Conservation (phyloP, 2,797 vertebrate genomes). For the Myotis myotis region DNA sequence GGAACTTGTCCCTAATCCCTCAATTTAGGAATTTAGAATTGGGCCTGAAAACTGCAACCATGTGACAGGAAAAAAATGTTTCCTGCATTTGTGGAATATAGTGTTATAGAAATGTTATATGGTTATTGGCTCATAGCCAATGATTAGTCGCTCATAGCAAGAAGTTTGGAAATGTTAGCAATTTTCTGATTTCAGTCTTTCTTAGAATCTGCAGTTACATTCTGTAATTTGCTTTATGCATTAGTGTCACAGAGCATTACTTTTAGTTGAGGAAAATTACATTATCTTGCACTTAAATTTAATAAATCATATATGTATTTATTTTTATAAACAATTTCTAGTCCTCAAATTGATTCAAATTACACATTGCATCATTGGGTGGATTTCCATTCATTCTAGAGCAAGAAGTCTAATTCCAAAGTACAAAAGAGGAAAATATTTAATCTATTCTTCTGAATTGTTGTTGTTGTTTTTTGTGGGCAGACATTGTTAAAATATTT, state of each 20-base stretch:
- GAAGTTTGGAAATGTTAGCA: neutral
- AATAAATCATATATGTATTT: neutral
- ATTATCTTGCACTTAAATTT: neutral
- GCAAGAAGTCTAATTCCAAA: neutral
- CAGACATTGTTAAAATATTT: neutral
- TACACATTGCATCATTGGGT: neutral
- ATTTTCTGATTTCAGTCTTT: neutral
- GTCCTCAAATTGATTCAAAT: neutral
- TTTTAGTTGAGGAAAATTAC: neutral
- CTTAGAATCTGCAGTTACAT: neutral
- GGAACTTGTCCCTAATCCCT: neutral
- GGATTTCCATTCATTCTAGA: slow-evolving; percentile 29
- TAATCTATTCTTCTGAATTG: neutral
- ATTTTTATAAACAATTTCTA: neutral
- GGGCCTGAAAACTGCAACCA: neutral
- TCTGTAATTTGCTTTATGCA: neutral
- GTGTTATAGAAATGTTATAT: neutral
- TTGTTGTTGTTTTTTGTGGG: neutral
- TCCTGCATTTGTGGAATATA: neutral
- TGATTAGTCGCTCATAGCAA: neutral
- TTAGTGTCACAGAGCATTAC: neutral
- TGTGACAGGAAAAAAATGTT: neutral
- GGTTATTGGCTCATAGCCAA: neutral
- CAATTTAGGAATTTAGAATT: slow-evolving; percentile 6
- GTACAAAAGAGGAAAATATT: neutral